Conservation (phyloP, 1,140 invertebrate species). For the Leptinotarsa defecta region DNA sequence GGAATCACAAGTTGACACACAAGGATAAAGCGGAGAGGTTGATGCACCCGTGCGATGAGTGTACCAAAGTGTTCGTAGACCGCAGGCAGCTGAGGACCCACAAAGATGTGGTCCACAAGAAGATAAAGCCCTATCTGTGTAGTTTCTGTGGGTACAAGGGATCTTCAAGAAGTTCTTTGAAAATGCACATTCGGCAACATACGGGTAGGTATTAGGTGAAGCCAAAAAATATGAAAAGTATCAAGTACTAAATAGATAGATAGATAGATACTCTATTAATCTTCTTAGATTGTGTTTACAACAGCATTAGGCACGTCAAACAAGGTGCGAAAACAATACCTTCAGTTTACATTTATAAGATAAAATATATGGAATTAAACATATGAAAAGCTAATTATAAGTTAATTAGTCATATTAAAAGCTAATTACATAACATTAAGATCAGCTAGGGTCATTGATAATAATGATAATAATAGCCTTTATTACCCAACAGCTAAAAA, state of each 20-base stretch:
- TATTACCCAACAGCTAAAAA: too few species aligned
- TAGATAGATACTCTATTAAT: constrained; percentile 6
- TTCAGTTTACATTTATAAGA: too few species aligned
- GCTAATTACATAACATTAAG: too few species aligned
- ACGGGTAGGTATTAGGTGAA: constrained; percentile 58
- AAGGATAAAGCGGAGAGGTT: constrained; percentile 51
- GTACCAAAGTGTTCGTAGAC: constrained; percentile 65
- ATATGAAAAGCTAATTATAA: too few species aligned
- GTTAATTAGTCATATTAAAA: too few species aligned
- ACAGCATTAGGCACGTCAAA: not conserved
- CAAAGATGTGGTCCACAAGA: constrained; percentile 68
- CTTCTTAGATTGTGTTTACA: not conserved
- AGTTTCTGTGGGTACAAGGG: constrained; percentile 72
- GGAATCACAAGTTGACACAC: constrained; percentile 66
- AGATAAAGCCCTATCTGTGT: constrained; percentile 73
- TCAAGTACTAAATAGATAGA: constrained; percentile 6
- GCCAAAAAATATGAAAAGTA: not conserved
- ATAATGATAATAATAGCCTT: too few species aligned
- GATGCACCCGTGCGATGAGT: constrained; percentile 62
- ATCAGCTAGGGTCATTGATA: too few species aligned
- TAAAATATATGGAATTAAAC: too few species aligned
- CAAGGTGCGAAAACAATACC: too few species aligned
- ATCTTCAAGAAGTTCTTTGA: constrained; percentile 65
- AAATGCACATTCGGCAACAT: constrained; percentile 75
- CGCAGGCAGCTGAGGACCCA: constrained; percentile 66